Percentiles rank a stretch among this genome's conserved stretches.
Conservation (phyloP, 1,140 invertebrate species). For the Teleopsis dalmanni region DNA sequence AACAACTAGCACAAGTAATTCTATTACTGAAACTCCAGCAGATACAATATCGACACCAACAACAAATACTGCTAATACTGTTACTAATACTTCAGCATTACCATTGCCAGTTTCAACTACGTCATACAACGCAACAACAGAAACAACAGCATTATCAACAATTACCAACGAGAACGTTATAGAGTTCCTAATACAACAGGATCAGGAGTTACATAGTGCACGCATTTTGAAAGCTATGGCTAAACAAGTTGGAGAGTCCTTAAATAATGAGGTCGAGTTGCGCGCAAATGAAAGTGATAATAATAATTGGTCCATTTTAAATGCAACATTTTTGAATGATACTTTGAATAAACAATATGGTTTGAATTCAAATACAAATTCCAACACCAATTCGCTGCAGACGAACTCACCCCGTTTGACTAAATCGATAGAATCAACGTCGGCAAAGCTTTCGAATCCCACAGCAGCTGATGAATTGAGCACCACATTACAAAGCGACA, state of each 20-base stretch:
- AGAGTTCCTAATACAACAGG: background rate
- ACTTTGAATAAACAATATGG: no score
- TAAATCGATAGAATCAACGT: background rate
- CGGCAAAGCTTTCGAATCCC: slow-evolving; percentile 7
- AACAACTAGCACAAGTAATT: slow-evolving; percentile 6
- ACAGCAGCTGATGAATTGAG: slow-evolving; percentile 11
- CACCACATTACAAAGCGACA: slow-evolving; percentile 9
- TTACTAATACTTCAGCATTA: slow-evolving; percentile 3
- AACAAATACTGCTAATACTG: background rate
- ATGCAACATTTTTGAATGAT: background rate
- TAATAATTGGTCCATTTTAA: background rate
- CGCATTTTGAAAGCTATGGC: no score
- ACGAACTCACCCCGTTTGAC: background rate
- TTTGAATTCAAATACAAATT: slow-evolving; percentile 7
- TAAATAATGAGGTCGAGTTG: background rate
- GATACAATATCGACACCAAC: slow-evolving; percentile 2
- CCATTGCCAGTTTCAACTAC: background rate
- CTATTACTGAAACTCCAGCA: background rate
- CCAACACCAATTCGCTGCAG: slow-evolving; percentile 9
- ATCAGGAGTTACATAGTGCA: no score
- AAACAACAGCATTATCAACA: slow-evolving; percentile 3
- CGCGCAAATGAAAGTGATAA: background rate
- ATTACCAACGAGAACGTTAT: slow-evolving; percentile 7
- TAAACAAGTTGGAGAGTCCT: background rate
- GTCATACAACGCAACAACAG: background rate